Base-by-base conservation (phyloP, 2,797 vertebrate species). In the Lepus oiostolus region DNA sequence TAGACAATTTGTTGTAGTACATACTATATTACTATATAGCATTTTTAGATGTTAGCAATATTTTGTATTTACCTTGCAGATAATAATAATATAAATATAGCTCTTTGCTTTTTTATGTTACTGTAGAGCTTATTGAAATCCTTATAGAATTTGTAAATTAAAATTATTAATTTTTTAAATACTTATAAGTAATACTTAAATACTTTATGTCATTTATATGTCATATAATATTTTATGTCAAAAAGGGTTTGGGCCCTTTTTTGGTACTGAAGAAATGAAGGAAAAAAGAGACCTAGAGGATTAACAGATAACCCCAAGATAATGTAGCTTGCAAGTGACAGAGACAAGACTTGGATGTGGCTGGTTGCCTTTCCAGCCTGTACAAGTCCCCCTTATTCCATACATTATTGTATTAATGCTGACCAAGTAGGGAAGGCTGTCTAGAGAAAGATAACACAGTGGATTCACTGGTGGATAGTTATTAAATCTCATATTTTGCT, bases 321-420 rank as follows among this genome's bases (percentile, higher is more conserved):
- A 24, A 70, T 3, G 60, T 3, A 70, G 14, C 8, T 62, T 72
- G 24, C 32, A 19, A 79, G 32, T 9, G n/a, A 30, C 8, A 68
- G 42, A 88, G 32, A 16, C 1, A 32, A 52, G 26, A 65, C 14
- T 1, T 50, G 13, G 13, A 22, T 24, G 24, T 72, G 5, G 12
- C 6, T 35, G 6, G 2, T 22, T 17, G 14, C 3, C 10, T 82
- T 85, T 21, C 38, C 6, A 24, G 22, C 26, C 32, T 58, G 0
- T 2, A 3, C 3, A 30, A 1, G 42, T n/a, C 21, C 3, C 38
- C n/a, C 4, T 26, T 80, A 2, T 14, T 72, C 7, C 28, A 0
- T 5, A n/a, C 1, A 1, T 83, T 77, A 17, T 68, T 72, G 24
- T 80, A 35, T 71, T 67, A 81, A 65, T 38, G 60, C 22, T 71